Evolutionary conservation across 2,797 vertebrate genomes (phyloP).

Genomic region (Mionectes olivaceus): DNA sequence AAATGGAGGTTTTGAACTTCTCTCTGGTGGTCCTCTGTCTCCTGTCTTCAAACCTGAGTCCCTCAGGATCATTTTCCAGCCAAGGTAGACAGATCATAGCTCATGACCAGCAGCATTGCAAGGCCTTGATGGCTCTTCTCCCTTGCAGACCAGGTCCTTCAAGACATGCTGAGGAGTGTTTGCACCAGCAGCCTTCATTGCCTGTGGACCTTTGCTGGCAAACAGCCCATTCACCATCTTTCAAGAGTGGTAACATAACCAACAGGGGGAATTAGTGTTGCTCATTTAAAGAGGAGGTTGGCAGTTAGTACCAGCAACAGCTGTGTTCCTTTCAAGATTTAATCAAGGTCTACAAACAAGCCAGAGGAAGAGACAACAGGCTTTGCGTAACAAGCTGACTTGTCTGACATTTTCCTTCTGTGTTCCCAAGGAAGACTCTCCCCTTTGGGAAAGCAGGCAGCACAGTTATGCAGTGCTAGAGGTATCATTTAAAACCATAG

Average conservation of each 20-base stretch:
- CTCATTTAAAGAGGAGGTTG: slow-evolving; percentile 53
- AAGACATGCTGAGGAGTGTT: not conserved
- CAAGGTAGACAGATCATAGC: not conserved
- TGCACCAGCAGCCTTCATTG: not conserved
- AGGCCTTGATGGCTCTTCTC: not conserved
- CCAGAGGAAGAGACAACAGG: slow-evolving; percentile 13
- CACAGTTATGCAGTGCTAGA: not conserved
- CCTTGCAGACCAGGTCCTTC: not conserved
- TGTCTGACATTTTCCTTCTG: slow-evolving; percentile 23
- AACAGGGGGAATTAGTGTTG: slow-evolving; percentile 8
- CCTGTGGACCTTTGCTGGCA: slow-evolving; percentile 26
- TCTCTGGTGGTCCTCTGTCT: not conserved
- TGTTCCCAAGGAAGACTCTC: not conserved
- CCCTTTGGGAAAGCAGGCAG: not conserved
- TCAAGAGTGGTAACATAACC: slow-evolving; percentile 2
- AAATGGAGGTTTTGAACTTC: not conserved
- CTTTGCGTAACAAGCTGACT: slow-evolving; percentile 3
- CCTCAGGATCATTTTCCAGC: not conserved
- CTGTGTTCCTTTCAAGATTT: slow-evolving; percentile 40
- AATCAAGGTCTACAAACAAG: slow-evolving; percentile 54
- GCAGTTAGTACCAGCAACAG: slow-evolving; percentile 41
- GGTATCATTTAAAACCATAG: not conserved
- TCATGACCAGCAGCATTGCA: not conserved
- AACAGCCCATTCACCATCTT: slow-evolving; percentile 40
- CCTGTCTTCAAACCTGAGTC: not conserved